Evolutionary conservation across 2,888 invertebrate species (phyloP), one percentile per base, ranked within the genome.

Genomic region (Hirtodrosophila cameraria): DNA sequence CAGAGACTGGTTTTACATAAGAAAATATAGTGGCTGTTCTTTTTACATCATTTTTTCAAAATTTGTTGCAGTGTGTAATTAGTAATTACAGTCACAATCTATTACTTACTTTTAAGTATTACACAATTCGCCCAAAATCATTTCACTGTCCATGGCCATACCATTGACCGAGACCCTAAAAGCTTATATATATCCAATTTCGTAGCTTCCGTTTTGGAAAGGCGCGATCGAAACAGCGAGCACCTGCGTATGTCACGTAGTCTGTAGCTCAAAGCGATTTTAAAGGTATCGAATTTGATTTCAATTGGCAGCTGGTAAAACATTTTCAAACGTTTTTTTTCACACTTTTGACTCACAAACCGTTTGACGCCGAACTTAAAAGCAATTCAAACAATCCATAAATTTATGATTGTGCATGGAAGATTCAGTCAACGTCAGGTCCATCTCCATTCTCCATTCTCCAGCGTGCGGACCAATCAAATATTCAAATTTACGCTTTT

Each of bases 341-440:
- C 49, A 70, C 65, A 61, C 70, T 68, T 74, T 74, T 50, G 38
- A 49, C 58, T 70, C 73, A 72, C 58, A 73, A 78, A 73, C 86
- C 78, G 81, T 81, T 83, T 79, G 85, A 83, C 86, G 86, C 73
- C 78, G 73, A 57, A 79, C 75, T 73, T 70, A 72, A 78, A 77
- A 70, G 60, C 75, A 64, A 79, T 78, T 78, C 80, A 75, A 79
- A 79, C 79, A 79, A 74, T 66, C 65, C 78, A 79, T 81, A 85
- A 87, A 88, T 87, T 87, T 85, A 87, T 78, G 88, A 78, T 78
- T 87, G 81, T 74, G 64, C 68, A 66, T 66, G 55, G 64, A 11
- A 61, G 42, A 61, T 42, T 35, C 48, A 15, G 38, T 46, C 41
- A 39, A 12, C 41, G 36, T 52, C 41, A 31, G n/a, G n/a, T n/a